These are phyloP conservation scores for Drosophila testacea DNA, from an alignment of 2,888 invertebrate species.

Conservation along the genomic window DNA sequence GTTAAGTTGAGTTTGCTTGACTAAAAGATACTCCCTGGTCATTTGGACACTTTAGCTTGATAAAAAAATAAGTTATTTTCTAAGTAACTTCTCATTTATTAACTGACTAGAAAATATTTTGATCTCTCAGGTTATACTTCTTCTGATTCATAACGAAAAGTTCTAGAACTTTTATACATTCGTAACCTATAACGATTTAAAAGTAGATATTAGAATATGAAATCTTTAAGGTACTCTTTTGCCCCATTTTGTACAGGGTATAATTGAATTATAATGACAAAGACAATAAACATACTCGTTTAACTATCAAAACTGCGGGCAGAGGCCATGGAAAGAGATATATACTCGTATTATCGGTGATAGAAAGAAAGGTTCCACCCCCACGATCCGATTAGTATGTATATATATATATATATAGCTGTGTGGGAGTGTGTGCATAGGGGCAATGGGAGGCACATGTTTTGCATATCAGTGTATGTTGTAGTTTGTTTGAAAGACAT, in stretches of 20 bases:
- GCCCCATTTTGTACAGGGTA: neutral
- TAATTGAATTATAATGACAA: neutral
- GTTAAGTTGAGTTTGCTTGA: neutral
- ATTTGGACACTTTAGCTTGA: neutral
- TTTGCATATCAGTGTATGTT: slow-evolving; percentile 21
- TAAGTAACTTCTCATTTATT: neutral
- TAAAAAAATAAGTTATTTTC: neutral
- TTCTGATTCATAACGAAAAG: too few species aligned
- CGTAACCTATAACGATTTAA: too few species aligned
- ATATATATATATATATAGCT: neutral
- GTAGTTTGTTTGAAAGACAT: slow-evolving; percentile 5
- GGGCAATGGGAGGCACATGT: slow-evolving; percentile 23
- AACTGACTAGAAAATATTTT: neutral
- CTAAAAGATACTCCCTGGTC: neutral
- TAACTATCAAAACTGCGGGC: slow-evolving; percentile 38
- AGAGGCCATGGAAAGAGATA: slow-evolving; percentile 32
- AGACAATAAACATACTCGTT: slow-evolving; percentile 8
- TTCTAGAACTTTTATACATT: too few species aligned
- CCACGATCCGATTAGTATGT: neutral
- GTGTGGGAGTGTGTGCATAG: slow-evolving; percentile 19
- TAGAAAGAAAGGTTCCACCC: slow-evolving; percentile 28
- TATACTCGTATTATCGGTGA: neutral
- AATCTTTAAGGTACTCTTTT: too few species aligned
- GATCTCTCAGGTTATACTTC: neutral
- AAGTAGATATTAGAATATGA: too few species aligned